Percentiles rank a stretch among this genome's conserved stretches.
Conservation (phyloP, 2,797 vertebrate species). For the Eurystomus glaucurus region DNA sequence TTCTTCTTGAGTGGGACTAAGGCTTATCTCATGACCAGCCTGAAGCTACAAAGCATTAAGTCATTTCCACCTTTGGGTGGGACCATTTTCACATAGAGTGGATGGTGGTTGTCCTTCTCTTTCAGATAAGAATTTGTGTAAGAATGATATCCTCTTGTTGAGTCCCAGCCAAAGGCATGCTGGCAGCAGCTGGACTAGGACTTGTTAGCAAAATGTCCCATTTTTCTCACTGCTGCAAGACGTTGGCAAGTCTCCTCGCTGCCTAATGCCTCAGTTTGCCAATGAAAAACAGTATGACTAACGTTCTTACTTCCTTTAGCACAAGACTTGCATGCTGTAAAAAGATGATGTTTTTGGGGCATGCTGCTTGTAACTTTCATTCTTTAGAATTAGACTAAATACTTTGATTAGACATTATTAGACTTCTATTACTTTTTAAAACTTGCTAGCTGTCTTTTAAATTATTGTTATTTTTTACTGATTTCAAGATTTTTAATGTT, state of each 20-base stretch:
- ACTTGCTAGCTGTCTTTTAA: background rate
- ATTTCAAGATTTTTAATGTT: background rate
- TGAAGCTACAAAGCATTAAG: background rate
- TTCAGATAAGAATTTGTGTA: background rate
- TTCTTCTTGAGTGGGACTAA: background rate
- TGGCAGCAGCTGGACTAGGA: background rate
- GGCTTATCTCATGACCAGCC: background rate
- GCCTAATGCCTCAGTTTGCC: background rate
- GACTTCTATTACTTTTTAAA: background rate
- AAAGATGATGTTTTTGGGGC: background rate
- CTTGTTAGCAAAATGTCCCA: background rate
- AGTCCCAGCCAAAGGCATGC: background rate
- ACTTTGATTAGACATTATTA: background rate
- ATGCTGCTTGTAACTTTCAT: background rate
- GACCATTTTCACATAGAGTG: background rate
- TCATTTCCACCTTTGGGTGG: slow-evolving; percentile 52
- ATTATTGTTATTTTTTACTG: background rate
- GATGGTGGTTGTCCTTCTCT: background rate
- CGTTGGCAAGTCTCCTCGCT: background rate
- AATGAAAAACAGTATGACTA: background rate
- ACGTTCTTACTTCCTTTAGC: background rate
- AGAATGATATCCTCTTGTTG: background rate
- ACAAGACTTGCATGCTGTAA: background rate
- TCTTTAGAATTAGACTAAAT: background rate
- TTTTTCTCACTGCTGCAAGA: background rate